These are phyloP conservation scores for Patella ulyssiponensis DNA, from an alignment of 2,888 invertebrate genomes.

Conservation along the genomic window DNA sequence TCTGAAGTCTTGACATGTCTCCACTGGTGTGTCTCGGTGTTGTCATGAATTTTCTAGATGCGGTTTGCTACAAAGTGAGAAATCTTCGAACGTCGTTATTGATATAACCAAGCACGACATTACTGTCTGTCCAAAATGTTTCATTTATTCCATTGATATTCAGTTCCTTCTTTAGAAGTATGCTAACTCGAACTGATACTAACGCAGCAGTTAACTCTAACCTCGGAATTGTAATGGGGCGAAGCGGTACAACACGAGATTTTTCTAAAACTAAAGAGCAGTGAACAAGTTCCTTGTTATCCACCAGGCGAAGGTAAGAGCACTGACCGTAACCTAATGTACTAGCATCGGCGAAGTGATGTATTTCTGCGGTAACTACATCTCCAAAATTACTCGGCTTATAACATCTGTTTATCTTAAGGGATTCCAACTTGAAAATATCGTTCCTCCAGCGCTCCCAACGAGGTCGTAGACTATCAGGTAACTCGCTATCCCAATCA, in stretches of 20 bases:
- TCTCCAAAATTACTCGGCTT: neutral
- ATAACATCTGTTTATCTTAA: neutral
- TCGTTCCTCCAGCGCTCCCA: slow-evolving; percentile 10
- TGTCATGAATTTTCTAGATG: slow-evolving; percentile 41
- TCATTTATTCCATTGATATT: slow-evolving; percentile 17
- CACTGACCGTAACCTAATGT: slow-evolving; percentile 8
- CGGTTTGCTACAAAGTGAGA: slow-evolving; percentile 47
- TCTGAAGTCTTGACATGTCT: slow-evolving; percentile 33
- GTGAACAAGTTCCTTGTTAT: neutral
- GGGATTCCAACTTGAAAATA: neutral
- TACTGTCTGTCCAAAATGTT: slow-evolving; percentile 44
- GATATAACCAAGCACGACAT: slow-evolving; percentile 45
- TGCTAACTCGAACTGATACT: slow-evolving; percentile 38
- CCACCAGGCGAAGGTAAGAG: neutral
- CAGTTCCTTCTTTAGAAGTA: slow-evolving; percentile 33
- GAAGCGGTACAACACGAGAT: neutral
- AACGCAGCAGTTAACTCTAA: slow-evolving; percentile 41
- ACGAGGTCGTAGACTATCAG: neutral
- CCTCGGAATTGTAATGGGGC: slow-evolving; percentile 35
- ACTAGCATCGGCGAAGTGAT: slow-evolving; percentile 2
- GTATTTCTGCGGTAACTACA: neutral
- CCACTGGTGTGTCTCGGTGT: slow-evolving; percentile 39
- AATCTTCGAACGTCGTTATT: slow-evolving; percentile 43
- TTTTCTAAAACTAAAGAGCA: slow-evolving; percentile 3
- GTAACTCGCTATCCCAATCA: slow-evolving; percentile 22